Evolutionary conservation across 2,888 invertebrate genomes (phyloP).

Genomic region (Lymantria monacha): DNA sequence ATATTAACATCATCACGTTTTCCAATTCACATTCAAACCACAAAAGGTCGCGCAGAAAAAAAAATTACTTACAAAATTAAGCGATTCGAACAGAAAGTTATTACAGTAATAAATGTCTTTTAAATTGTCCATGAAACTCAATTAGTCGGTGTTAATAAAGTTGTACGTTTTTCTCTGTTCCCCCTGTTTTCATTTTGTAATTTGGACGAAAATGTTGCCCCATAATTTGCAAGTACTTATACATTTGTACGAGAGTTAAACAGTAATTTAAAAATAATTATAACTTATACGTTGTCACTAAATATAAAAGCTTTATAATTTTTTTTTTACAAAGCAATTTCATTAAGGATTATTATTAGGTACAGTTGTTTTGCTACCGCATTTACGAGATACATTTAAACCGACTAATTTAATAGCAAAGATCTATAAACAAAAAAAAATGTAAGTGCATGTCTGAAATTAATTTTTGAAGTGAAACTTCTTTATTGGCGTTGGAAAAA

Average conservation of each 20-base stretch:
- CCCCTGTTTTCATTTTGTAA: slow-evolving; percentile 5
- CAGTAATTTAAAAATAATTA: not conserved
- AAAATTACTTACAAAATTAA: slow-evolving; percentile 11
- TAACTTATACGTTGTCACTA: not conserved
- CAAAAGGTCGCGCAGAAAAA: not conserved
- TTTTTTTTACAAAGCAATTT: not conserved
- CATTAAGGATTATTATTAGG: not conserved
- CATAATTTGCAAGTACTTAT: slow-evolving; percentile 18
- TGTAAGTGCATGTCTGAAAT: not conserved
- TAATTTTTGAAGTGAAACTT: too few relatives aligned
- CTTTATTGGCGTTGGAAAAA: too few relatives aligned
- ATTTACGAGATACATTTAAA: too few relatives aligned
- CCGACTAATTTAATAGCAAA: not conserved
- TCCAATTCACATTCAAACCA: not conserved
- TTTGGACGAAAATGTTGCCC: slow-evolving; percentile 12
- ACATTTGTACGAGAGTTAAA: not conserved
- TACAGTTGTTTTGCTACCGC: too few relatives aligned
- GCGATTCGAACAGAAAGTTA: slow-evolving; percentile 21
- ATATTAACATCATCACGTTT: not conserved
- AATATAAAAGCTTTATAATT: not conserved
- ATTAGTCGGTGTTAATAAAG: slow-evolving; percentile 24
- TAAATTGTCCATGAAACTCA: slow-evolving; percentile 29
- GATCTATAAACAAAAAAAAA: not conserved
- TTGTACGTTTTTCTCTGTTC: slow-evolving; percentile 4
- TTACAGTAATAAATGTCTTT: slow-evolving; percentile 25